These are phyloP conservation scores for Pseudococcus jackbeardsleyi DNA, from an alignment of 2,888 invertebrate species.

Conservation along the genomic window DNA sequence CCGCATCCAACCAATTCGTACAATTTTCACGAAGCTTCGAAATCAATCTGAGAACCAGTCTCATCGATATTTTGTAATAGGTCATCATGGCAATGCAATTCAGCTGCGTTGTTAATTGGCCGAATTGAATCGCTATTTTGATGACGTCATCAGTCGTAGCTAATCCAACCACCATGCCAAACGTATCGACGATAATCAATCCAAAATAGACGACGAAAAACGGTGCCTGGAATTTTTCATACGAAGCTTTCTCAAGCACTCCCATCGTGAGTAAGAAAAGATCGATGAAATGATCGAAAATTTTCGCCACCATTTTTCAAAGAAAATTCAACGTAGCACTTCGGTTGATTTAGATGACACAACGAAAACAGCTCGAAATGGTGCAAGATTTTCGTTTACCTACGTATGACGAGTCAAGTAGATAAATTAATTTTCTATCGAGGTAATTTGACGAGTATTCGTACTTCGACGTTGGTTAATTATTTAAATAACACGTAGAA, in stretches of 20 bases:
- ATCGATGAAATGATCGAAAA: conserved; percentile 12
- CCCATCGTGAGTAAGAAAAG: conserved; percentile 3
- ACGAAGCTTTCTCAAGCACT: background rate
- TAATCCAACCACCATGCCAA: background rate
- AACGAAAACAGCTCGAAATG: background rate
- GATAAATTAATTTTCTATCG: background rate
- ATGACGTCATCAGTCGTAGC: background rate
- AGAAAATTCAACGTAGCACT: no score
- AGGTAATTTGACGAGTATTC: background rate
- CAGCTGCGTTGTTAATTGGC: background rate
- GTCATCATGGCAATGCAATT: conserved; percentile 1
- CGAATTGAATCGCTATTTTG: conserved; percentile 1
- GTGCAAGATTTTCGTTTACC: background rate
- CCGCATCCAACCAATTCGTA: background rate
- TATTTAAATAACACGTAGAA: background rate
- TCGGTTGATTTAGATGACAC: background rate
- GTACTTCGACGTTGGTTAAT: background rate
- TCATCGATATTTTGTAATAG: background rate
- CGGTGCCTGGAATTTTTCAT: background rate
- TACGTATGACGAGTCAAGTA: background rate
- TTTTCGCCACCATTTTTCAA: background rate
- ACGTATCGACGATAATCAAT: background rate
- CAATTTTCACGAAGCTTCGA: conserved; percentile 2
- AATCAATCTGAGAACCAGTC: background rate
- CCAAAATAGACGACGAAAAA: conserved; percentile 1